Evolutionary conservation across 1,140 invertebrate species (phyloP).

Genomic region (Globodera ellingtonae): DNA sequence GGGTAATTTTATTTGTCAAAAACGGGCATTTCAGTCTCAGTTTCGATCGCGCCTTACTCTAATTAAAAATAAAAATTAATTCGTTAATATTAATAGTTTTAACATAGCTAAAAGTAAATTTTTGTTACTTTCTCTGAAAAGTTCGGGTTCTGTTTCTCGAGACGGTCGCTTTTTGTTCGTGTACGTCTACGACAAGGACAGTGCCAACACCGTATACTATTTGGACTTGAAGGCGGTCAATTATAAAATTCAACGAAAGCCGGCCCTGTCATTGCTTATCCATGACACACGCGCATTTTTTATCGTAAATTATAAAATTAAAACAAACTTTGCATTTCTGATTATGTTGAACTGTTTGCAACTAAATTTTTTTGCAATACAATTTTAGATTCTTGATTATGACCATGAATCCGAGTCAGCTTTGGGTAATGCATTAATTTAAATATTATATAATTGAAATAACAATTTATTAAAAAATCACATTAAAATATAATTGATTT

Average conservation of each 20-base stretch:
- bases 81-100: too few species aligned
- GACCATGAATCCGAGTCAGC: slow-evolving; percentile 35
- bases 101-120: too few species aligned
- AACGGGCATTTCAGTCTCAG: too few species aligned
- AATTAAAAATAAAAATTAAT: too few species aligned
- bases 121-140: slow-evolving; percentile 6
- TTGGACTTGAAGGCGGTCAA: slow-evolving; percentile 51
- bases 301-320: slow-evolving; percentile 15
- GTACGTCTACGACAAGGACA: slow-evolving; percentile 43
- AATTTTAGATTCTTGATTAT: slow-evolving; percentile 28
- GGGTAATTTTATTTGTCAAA: too few species aligned
- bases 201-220: slow-evolving; percentile 56
- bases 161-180: slow-evolving; percentile 61
- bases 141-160: slow-evolving; percentile 51
- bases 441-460: neutral
- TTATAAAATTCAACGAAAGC: slow-evolving; percentile 54
- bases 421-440: neutral
- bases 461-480: too few species aligned
- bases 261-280: slow-evolving; percentile 68
- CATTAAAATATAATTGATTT: too few species aligned
- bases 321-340: too few species aligned
- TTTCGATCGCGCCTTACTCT: too few species aligned
- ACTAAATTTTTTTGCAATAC: neutral
- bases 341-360: neutral
- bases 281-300: slow-evolving; percentile 69